phyloP scores from a whole-genome alignment of 2,113 vertebrate genomes.

The Thamnaconus septentrionalis region DNA sequence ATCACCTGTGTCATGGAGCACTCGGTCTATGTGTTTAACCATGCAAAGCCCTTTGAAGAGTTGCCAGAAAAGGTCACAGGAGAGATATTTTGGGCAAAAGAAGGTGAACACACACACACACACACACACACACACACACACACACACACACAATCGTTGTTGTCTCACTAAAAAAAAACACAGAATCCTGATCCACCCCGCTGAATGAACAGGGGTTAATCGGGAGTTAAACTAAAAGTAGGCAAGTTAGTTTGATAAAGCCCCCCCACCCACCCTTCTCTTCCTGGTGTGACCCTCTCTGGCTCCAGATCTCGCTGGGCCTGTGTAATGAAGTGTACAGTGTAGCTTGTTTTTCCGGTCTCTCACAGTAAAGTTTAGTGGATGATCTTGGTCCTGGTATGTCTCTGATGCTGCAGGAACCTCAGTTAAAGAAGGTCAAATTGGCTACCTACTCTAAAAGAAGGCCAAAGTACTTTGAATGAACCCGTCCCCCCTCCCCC shows the following conservation, averaged over 20 bases:
- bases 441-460: neutral
- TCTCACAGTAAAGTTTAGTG: conserved; percentile 50
- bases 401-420: conserved; percentile 47
- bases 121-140: no score
- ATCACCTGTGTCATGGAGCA: conserved; percentile 57
- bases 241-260: conserved; percentile 47
- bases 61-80: conserved; percentile 71
- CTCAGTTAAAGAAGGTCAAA: conserved; percentile 49
- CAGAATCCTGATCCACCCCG: conserved; percentile 6
- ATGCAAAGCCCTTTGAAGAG: conserved; percentile 79
- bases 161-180: conserved; percentile 43
- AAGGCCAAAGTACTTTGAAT: no score
- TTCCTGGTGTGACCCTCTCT: conserved; percentile 16
- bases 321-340: conserved; percentile 67
- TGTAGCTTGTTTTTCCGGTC: conserved; percentile 61
- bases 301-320: conserved; percentile 56
- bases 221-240: conserved; percentile 51
- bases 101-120: no score
- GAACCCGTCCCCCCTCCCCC: neutral
- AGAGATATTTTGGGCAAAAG: conserved; percentile 78
- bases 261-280: conserved; percentile 3
- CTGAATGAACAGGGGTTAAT: conserved; percentile 32
- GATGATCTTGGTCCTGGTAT: conserved; percentile 53
- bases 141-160: conserved; percentile 43
- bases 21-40: conserved; percentile 60